phyloP scores from a whole-genome alignment of 2,888 invertebrate species.

The Stratiomys singularior region DNA sequence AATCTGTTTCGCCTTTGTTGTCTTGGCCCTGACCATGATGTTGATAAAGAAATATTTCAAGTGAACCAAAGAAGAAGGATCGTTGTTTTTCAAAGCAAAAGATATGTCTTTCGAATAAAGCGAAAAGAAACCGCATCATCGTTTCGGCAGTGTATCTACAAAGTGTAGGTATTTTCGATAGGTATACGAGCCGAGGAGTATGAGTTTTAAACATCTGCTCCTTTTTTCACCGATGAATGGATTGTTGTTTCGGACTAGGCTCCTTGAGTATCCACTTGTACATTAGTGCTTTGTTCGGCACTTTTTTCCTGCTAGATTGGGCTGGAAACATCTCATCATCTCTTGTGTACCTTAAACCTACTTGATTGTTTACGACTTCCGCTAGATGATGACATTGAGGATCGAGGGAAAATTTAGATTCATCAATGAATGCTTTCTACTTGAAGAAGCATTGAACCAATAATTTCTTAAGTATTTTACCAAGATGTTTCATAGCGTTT shows the following conservation, averaged over 20 bases:
- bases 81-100: neutral
- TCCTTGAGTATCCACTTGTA: neutral
- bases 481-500: too few relatives aligned
- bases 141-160: neutral
- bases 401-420: neutral
- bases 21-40: neutral
- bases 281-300: neutral
- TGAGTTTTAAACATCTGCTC: slow-evolving; percentile 32
- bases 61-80: slow-evolving; percentile 8
- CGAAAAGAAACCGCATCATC: slow-evolving; percentile 27
- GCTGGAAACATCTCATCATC: neutral
- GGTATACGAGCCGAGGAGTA: neutral
- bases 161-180: neutral
- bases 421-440: neutral
- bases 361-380: slow-evolving; percentile 33
- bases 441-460: neutral
- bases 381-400: slow-evolving; percentile 16
- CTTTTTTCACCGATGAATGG: slow-evolving; percentile 38
- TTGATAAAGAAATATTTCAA: slow-evolving; percentile 33
- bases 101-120: neutral
- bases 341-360: slow-evolving; percentile 3
- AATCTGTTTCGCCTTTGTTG: slow-evolving; percentile 25
- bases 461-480: too few relatives aligned
- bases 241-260: slow-evolving; percentile 7
- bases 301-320: neutral